Evolutionary conservation across 2,888 invertebrate species (phyloP).

Genomic region (Stenurella melanura): DNA sequence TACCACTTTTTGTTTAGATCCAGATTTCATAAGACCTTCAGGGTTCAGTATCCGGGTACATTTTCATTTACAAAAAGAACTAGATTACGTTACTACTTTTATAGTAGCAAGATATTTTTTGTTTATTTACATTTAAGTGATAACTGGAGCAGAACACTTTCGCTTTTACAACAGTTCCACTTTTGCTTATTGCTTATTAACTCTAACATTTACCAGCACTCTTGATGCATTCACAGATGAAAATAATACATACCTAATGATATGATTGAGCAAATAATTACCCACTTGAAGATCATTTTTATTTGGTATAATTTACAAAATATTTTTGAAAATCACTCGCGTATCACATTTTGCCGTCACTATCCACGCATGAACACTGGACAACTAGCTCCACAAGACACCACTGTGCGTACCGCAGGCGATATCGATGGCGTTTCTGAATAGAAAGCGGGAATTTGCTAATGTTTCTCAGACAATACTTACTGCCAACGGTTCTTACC

Average conservation of each 20-base stretch:
- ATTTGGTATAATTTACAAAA: slow-evolving; percentile 26
- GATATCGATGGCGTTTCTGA: slow-evolving; percentile 54
- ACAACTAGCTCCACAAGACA: slow-evolving; percentile 29
- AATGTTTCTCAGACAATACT: slow-evolving; percentile 56
- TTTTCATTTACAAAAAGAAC: background rate
- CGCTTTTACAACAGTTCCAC: slow-evolving; percentile 1
- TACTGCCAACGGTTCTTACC: slow-evolving; percentile 63
- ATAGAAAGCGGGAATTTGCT: slow-evolving; percentile 64
- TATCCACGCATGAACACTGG: slow-evolving; percentile 10
- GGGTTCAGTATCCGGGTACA: background rate
- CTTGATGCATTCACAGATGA: background rate
- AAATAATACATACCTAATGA: slow-evolving; percentile 44
- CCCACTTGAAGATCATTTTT: slow-evolving; percentile 44
- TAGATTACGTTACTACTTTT: background rate
- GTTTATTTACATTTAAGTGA: slow-evolving; percentile 9
- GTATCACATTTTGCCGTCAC: slow-evolving; percentile 41
- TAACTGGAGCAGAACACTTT: slow-evolving; percentile 30
- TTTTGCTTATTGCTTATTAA: background rate
- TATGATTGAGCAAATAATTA: slow-evolving; percentile 33
- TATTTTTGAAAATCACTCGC: slow-evolving; percentile 19
- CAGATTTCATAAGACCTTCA: slow-evolving; percentile 8
- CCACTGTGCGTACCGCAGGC: slow-evolving; percentile 32
- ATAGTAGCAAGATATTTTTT: background rate
- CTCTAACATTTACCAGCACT: background rate
- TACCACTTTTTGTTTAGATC: background rate